phyloP scores from a whole-genome alignment of 2,888 invertebrate species.

The Nesidiocoris tenuis region DNA sequence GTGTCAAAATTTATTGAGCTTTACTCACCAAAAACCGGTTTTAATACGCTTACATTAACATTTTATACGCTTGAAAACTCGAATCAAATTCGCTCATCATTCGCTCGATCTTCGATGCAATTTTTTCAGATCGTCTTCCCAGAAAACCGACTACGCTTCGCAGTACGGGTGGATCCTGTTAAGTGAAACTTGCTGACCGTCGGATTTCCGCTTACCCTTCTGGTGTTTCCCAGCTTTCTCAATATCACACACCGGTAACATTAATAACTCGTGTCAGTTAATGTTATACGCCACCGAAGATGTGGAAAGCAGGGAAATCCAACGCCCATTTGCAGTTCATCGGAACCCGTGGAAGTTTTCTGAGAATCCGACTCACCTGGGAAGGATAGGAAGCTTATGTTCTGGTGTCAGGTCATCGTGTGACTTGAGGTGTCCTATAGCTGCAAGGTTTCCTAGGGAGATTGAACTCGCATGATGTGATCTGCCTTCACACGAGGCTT shows the following conservation, averaged over 20 bases:
- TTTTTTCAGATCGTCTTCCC: no score
- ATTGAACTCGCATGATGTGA: not conserved
- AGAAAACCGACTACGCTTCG: not conserved
- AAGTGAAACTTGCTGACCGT: not conserved
- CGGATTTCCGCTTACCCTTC: not conserved
- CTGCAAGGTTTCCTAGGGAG: not conserved
- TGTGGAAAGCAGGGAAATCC: not conserved
- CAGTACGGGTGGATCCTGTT: not conserved
- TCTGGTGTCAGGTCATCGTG: not conserved
- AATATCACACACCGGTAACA: no score
- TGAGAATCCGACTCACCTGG: not conserved
- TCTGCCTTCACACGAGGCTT: no score
- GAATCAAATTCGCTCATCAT: no score
- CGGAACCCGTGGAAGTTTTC: not conserved
- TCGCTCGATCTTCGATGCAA: no score
- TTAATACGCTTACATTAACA: no score
- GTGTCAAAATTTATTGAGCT: no score
- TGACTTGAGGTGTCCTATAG: not conserved
- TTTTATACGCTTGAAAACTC: no score
- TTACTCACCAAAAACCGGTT: no score
- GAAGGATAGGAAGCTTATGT: not conserved
- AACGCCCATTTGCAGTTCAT: not conserved
- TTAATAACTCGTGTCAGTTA: no score
- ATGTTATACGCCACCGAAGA: not conserved
- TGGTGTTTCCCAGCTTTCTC: not conserved